Percentiles rank a stretch among this genome's conserved stretches.
Conservation (phyloP, 2,888 invertebrate genomes). For the Fragum sueziense region DNA sequence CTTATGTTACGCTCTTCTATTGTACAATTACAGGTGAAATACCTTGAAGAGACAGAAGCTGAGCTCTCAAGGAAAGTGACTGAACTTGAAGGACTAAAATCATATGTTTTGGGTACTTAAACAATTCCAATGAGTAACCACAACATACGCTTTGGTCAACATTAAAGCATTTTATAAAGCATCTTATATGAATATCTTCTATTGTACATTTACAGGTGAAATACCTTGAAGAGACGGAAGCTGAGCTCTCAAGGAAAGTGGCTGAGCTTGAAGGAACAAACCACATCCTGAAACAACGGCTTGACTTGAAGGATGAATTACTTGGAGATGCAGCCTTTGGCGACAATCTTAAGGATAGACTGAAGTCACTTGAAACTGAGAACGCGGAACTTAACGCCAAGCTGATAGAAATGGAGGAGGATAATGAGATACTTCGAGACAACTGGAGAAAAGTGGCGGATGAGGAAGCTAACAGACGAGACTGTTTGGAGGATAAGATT, state of each 20-base stretch:
- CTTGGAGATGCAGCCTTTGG: slow-evolving; percentile 63
- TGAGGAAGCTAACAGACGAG: slow-evolving; percentile 72
- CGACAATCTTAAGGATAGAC: slow-evolving; percentile 67
- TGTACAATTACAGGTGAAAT: no score
- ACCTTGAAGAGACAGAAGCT: slow-evolving; percentile 71
- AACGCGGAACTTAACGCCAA: slow-evolving; percentile 67
- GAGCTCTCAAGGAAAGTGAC: slow-evolving; percentile 67
- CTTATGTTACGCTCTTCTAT: no score
- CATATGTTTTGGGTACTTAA: no score
- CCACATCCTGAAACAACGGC: slow-evolving; percentile 68
- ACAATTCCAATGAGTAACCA: no score
- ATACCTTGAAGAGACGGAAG: slow-evolving; percentile 72
- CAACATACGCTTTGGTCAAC: no score
- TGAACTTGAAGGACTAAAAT: slow-evolving; percentile 71
- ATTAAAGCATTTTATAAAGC: no score
- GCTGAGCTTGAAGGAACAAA: slow-evolving; percentile 71
- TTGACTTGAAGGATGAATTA: slow-evolving; percentile 67
- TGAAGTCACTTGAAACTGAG: slow-evolving; percentile 65
- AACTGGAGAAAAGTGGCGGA: slow-evolving; percentile 77
- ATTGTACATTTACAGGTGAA: slow-evolving; percentile 66
- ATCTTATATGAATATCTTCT: neutral
- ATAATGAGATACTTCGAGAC: slow-evolving; percentile 71
- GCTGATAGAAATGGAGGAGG: slow-evolving; percentile 75
- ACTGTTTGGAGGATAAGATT: slow-evolving; percentile 73
- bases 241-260: slow-evolving; percentile 67